Evolutionary conservation across 2,113 vertebrate species (phyloP).

Genomic region (Oriolus oriolus): DNA sequence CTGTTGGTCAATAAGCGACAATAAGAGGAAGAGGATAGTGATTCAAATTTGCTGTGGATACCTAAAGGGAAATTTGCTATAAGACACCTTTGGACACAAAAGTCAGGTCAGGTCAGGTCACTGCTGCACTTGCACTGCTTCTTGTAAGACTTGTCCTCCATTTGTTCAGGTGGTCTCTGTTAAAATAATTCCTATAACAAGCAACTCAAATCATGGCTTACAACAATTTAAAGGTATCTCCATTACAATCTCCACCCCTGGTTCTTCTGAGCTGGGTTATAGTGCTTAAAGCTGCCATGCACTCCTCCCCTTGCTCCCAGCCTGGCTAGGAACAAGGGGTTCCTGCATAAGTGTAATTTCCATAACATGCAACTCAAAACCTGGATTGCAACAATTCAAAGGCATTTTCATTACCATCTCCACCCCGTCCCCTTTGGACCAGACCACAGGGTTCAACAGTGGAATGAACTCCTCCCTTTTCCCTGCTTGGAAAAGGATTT

Average conservation of each 20-base stretch:
- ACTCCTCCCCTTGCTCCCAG: background rate
- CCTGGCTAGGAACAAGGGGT: background rate
- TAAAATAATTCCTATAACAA: background rate
- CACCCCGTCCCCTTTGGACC: background rate
- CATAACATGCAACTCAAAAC: background rate
- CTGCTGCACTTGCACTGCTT: background rate
- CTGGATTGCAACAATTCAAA: background rate
- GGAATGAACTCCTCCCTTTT: background rate
- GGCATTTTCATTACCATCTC: background rate
- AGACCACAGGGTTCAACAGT: background rate
- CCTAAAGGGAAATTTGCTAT: background rate
- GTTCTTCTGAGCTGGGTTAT: background rate
- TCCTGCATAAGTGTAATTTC: background rate
- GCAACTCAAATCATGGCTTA: background rate
- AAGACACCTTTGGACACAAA: background rate
- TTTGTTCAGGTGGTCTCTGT: background rate
- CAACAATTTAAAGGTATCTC: rapidly evolving
- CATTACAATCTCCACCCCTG: background rate
- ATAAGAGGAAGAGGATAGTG: background rate
- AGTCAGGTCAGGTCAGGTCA: background rate
- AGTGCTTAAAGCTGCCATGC: background rate
- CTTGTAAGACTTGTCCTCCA: background rate
- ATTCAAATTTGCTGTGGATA: background rate
- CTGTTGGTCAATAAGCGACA: background rate
- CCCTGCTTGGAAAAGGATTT: rapidly evolving